Percentiles rank a stretch among this genome's conserved stretches.
Conservation (phyloP, 1,140 invertebrate species). For the Nixonia krombeini region DNA sequence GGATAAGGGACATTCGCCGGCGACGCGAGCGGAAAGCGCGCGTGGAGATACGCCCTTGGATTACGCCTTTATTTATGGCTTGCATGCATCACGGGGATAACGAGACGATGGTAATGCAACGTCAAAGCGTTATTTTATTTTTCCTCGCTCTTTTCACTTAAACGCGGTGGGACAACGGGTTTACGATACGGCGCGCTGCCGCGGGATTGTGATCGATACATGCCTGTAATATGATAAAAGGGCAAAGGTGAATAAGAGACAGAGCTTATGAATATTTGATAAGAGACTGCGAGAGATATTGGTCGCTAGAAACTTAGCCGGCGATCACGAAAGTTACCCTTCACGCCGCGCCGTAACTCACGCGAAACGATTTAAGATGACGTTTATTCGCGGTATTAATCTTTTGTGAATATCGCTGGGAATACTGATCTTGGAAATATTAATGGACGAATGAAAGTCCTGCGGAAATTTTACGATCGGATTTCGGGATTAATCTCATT, state of each 20-base stretch:
- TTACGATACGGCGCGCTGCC: constrained; percentile 29
- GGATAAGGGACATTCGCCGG: constrained; percentile 25
- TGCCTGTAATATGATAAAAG: constrained; percentile 37
- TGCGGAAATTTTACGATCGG: constrained; percentile 23
- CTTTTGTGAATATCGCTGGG: constrained; percentile 32
- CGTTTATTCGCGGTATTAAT: constrained; percentile 43
- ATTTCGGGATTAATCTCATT: constrained; percentile 30
- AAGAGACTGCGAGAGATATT: constrained; percentile 13
- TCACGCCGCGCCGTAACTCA: constrained; percentile 22
- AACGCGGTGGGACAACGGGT: constrained; percentile 17
- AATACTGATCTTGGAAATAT: constrained; percentile 21
- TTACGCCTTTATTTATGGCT: constrained; percentile 48
- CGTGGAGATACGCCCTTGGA: constrained; percentile 46
- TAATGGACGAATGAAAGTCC: constrained; percentile 18
- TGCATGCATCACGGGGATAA: constrained; percentile 51
- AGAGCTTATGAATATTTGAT: constrained; percentile 48
- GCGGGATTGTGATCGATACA: constrained; percentile 38
- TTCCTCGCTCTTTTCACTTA: constrained; percentile 34
- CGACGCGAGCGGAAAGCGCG: not conserved
- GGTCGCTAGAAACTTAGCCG: constrained; percentile 32
- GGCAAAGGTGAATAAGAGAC: constrained; percentile 24
- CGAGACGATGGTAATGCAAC: constrained; percentile 48
- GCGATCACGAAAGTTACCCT: constrained; percentile 17
- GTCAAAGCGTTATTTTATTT: constrained; percentile 48
- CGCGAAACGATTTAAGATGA: constrained; percentile 13